These are phyloP conservation scores for Lithobates pipiens DNA, from an alignment of 2,797 vertebrate species.

Conservation along the genomic window DNA sequence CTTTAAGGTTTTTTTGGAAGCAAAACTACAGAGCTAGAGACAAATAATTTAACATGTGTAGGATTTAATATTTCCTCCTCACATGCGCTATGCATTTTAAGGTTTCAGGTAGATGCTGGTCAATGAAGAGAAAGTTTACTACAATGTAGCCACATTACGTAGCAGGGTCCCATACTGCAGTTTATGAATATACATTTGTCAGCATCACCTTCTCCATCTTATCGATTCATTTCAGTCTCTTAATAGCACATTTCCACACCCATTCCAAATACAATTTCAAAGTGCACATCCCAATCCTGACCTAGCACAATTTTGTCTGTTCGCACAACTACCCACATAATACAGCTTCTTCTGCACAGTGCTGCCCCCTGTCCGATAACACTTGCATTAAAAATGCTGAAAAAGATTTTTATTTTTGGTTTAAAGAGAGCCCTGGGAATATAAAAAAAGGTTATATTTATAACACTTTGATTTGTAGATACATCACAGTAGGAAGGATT, in stretches of 20 bases:
- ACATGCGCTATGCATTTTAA: no score
- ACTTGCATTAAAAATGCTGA: not conserved
- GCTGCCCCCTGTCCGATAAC: not conserved
- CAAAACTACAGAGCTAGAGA: no score
- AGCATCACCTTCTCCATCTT: not conserved
- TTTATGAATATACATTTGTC: no score
- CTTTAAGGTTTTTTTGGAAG: no score
- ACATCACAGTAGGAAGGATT: not conserved
- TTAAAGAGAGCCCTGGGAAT: no score
- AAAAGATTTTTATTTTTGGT: no score
- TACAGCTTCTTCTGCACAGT: not conserved
- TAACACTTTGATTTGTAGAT: not conserved
- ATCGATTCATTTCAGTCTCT: not conserved
- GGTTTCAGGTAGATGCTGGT: no score
- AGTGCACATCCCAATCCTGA: not conserved
- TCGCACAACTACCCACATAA: conserved; percentile 3
- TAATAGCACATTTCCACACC: conserved; percentile 1
- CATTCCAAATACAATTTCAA: not conserved
- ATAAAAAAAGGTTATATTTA: not conserved
- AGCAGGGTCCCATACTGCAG: no score
- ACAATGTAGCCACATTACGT: no score
- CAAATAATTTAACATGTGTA: no score
- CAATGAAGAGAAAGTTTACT: no score
- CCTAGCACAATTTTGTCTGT: conserved; percentile 42
- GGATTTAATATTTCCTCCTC: no score